A percentile compares a stretch with the other conserved stretches of the same genome.
Evolutionary conservation across 2,113 vertebrate species (phyloP).

Genomic region (Kryptolebias marmoratus): DNA sequence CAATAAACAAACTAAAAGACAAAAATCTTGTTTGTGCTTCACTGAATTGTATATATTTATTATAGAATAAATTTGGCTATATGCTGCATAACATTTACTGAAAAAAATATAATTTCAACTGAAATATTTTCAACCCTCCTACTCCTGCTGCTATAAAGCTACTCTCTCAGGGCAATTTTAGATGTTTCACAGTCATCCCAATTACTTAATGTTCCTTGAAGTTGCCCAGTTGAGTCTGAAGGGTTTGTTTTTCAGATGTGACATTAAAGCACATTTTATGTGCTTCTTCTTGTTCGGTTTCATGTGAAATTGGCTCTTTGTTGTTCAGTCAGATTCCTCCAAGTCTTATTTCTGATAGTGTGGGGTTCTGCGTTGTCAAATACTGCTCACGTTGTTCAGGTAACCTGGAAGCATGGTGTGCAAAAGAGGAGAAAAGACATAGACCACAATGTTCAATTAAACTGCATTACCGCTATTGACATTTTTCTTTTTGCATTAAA

Average conservation of each 20-base stretch:
- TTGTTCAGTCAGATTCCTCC: conserved; percentile 24
- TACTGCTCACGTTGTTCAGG: conserved; percentile 23
- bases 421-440: not conserved
- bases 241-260: conserved; percentile 5
- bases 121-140: not conserved
- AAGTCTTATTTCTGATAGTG: too few species aligned
- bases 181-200: not conserved
- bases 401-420: not conserved
- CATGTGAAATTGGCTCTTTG: conserved; percentile 1
- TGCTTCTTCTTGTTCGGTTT: too few species aligned
- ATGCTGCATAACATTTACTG: not conserved
- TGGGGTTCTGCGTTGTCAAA: conserved; percentile 19
- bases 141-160: not conserved
- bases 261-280: conserved; percentile 12
- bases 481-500: not conserved
- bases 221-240: not conserved
- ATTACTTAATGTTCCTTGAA: too few species aligned
- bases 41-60: not conserved
- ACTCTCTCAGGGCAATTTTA: not conserved
- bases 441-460: not conserved
- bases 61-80: not conserved
- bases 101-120: not conserved
- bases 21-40: not conserved
- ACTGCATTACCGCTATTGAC: conserved; percentile 4
- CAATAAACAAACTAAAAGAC: not conserved